Base-by-base conservation (phyloP, 2,113 vertebrate genomes). In the Trematomus loennbergii region DNA sequence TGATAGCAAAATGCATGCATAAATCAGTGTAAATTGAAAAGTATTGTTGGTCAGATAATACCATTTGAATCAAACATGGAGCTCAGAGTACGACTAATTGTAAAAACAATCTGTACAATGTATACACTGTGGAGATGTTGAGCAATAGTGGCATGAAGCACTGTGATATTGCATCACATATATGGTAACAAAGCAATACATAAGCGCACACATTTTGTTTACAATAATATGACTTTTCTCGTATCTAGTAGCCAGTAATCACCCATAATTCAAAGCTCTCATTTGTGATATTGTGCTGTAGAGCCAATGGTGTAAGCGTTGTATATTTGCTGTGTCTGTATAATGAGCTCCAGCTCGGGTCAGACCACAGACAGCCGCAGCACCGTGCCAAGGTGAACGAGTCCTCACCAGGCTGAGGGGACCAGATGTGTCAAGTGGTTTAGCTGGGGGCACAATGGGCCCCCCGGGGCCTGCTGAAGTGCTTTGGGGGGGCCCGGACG, bases 351-450 rank as follows among this genome's bases (percentile, higher is more conserved):
- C 55, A 22, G 22, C 67, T 82, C 65, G 25, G 73, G 66, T 74
- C 46, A 50, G 22, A 48, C 40, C 10, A 5, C 70, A 79, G 78
- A 73, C 62, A 36, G 66, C 79, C 40, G 33, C 65, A 43, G 45
- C 71, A 16, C 66, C 59, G 64, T 64, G 70, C 72, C 75, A 65
- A 65, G 54, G 53, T 69, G 78, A 83, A 79, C 40, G 66, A 58
- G 82, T 61, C 81, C 68, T 86, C 65, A 43, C 52, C 74, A 70
- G 75, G 49, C 71, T 78, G 75, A 74, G 53, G 67, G 78, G 78
- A 90, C 90, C 90, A 91, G 87, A 88, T 89, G 91, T 93, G 90
- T 91, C 83, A 85, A 89, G 89, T 89, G 79, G 62, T 79, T 71
- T 75, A 59, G 67, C 72, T 29, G 36, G 40, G 65, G 33, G 29